Evolutionary conservation across 2,797 vertebrate genomes (phyloP).

Genomic region (Liasis olivaceus): DNA sequence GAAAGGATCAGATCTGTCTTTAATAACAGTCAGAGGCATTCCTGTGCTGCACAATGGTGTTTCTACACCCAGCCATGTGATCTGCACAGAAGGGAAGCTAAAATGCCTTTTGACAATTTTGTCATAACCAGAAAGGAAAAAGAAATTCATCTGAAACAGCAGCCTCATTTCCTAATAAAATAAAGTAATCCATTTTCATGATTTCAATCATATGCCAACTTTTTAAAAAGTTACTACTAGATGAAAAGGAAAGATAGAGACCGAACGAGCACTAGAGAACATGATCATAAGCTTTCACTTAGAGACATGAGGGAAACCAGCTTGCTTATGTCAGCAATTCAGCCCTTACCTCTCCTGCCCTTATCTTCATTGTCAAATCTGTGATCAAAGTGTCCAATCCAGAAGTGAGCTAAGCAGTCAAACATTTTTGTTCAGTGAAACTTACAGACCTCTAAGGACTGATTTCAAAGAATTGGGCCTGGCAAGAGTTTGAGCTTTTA

Average conservation of each 20-base stretch:
- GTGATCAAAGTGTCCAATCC: constrained; percentile 52
- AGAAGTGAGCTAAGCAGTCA: constrained; percentile 37
- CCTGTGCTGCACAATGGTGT: constrained; percentile 42
- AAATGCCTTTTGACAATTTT: constrained; percentile 69
- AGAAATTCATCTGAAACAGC: constrained; percentile 47
- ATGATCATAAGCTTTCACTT: constrained; percentile 52
- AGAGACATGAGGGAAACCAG: constrained; percentile 41
- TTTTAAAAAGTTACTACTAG: constrained; percentile 48
- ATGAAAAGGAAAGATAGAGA: constrained; percentile 55
- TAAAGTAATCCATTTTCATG: constrained; percentile 52
- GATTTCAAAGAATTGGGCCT: constrained; percentile 54
- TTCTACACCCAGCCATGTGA: constrained; percentile 57
- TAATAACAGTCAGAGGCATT: constrained; percentile 67
- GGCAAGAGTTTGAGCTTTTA: constrained; percentile 30
- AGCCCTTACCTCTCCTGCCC: constrained; percentile 18
- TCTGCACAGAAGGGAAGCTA: constrained; percentile 66
- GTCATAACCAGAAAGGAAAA: constrained; percentile 62
- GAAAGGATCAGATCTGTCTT: constrained; percentile 69
- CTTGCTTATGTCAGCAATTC: constrained; percentile 48
- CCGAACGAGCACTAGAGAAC: constrained; percentile 45
- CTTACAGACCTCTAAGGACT: constrained; percentile 40
- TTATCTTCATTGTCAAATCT: constrained; percentile 42
- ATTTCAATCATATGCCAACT: constrained; percentile 31
- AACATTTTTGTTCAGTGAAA: constrained; percentile 28
- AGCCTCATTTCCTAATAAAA: constrained; percentile 52